Percentiles rank a stretch among this genome's conserved stretches.
Evolutionary conservation across 2,113 vertebrate species (phyloP).

Genomic region (Pomatostomus ruficeps): DNA sequence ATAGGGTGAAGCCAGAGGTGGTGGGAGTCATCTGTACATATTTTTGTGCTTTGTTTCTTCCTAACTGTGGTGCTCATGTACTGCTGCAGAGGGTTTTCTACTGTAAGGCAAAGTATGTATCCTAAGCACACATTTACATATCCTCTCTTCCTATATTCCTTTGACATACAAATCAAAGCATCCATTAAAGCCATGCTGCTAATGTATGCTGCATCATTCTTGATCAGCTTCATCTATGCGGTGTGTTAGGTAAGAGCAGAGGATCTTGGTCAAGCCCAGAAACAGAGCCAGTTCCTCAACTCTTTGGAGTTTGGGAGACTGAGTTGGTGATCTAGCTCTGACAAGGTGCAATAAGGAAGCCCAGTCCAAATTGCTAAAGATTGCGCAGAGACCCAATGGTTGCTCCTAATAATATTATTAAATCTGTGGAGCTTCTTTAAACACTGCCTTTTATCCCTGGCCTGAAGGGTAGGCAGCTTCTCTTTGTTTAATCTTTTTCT

Average conservation of each 20-base stretch:
- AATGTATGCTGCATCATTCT: not conserved
- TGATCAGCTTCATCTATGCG: not conserved
- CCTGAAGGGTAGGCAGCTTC: not conserved
- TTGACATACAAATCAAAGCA: not conserved
- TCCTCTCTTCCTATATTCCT: not conserved
- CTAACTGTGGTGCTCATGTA: not conserved
- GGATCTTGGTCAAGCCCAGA: not conserved
- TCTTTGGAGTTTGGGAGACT: not conserved
- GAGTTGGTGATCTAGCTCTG: not conserved
- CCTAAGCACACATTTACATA: not conserved
- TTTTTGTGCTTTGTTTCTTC: not conserved
- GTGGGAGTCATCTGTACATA: not conserved
- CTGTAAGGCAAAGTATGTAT: not conserved
- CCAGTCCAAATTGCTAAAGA: not conserved
- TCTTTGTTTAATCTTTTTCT: not conserved
- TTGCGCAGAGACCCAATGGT: not conserved
- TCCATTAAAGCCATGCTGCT: not conserved
- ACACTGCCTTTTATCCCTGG: not conserved
- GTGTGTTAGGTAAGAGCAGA: not conserved
- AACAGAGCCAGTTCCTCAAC: not conserved
- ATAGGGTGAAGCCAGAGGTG: not conserved
- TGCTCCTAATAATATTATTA: not conserved
- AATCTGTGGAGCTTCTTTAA: not conserved
- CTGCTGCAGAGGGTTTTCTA: not conserved
- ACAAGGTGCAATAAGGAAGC: not conserved